Percentiles rank a stretch among this genome's conserved stretches.
These are phyloP conservation scores for Mystacornis crossleyi DNA, from an alignment of 2,113 vertebrate genomes.

Conservation along the genomic window DNA sequence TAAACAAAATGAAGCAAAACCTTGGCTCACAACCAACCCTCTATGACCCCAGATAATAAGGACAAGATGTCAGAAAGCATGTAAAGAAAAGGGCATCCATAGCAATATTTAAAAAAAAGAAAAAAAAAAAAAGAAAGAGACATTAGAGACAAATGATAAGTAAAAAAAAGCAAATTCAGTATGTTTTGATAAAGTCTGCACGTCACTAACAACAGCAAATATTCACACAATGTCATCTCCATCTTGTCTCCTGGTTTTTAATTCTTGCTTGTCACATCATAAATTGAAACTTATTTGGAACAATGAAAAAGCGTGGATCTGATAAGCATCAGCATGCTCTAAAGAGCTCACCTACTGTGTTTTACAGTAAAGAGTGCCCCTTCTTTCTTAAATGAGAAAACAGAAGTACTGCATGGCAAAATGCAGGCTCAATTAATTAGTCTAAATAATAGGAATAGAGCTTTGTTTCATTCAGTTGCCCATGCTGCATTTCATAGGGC, in stretches of 20 bases:
- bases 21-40: neutral
- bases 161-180: accelerated
- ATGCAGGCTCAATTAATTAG: neutral
- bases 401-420: neutral
- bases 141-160: neutral
- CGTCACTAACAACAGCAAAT: neutral
- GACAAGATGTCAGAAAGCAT: neutral
- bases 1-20: neutral
- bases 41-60: neutral
- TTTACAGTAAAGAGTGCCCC: neutral
- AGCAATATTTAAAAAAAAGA: neutral
- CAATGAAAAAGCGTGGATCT: neutral
- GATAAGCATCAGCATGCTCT: neutral
- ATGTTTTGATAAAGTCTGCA: neutral
- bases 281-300: neutral
- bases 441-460: neutral
- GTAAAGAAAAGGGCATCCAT: neutral
- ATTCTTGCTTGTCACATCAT: neutral
- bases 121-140: neutral
- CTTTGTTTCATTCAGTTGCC: neutral
- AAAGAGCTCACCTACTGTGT: neutral
- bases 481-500: neutral
- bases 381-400: neutral
- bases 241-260: neutral
- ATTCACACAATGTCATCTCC: neutral